Evolutionary conservation across 2,888 invertebrate genomes (phyloP).

Genomic region (Drosophila dives): DNA sequence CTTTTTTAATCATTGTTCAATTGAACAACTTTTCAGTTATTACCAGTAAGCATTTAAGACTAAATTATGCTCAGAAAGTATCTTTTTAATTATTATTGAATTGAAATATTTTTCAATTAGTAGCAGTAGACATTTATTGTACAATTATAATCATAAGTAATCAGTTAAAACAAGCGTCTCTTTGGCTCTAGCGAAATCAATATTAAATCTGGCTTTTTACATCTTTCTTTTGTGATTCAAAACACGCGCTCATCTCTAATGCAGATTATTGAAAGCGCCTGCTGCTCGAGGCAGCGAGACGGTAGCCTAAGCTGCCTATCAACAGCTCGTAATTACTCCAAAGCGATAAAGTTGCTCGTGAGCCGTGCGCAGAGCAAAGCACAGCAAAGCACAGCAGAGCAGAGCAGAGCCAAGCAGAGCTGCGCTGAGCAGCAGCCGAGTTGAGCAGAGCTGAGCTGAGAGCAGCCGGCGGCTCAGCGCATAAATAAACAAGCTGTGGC

Average conservation of each 20-base stretch:
- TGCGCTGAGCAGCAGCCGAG: background rate
- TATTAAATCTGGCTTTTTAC: background rate
- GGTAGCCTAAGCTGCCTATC: conserved; percentile 76
- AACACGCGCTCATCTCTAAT: conserved; percentile 63
- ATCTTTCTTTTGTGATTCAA: background rate
- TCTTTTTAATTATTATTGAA: background rate
- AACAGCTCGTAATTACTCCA: conserved; percentile 77
- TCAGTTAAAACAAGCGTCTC: background rate
- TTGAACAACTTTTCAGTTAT: background rate
- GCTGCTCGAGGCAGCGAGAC: conserved; percentile 36
- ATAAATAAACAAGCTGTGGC: conserved; percentile 48
- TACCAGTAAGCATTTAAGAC: background rate
- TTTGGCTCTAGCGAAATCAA: background rate
- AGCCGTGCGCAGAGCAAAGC: conserved; percentile 27
- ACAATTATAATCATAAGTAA: background rate
- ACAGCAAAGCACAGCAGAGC: background rate
- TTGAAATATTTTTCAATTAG: background rate
- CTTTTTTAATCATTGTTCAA: too few species aligned
- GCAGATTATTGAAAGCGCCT: conserved; percentile 24
- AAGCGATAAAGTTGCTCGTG: conserved; percentile 66
- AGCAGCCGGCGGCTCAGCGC: conserved; percentile 33
- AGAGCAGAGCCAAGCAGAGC: background rate
- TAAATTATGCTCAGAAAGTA: background rate
- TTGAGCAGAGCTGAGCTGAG: background rate
- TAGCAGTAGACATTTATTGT: background rate